These are phyloP conservation scores for Amiota minor DNA, from an alignment of 2,888 invertebrate genomes.

Conservation along the genomic window DNA sequence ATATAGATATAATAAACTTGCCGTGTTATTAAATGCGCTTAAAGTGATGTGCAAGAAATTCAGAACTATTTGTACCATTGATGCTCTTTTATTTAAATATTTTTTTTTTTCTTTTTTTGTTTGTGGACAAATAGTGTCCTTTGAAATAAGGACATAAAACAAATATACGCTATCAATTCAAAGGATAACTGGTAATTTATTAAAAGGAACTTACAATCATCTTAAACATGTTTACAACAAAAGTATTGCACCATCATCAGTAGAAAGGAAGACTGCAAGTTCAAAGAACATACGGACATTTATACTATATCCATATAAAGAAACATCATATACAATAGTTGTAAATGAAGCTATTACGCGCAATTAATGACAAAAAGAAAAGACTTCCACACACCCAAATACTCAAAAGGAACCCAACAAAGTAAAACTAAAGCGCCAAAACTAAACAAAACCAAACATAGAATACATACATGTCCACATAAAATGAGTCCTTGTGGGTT, in stretches of 20 bases:
- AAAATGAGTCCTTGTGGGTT: too few relatives aligned
- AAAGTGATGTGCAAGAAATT: too few relatives aligned
- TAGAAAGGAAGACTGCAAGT: slow-evolving; percentile 31
- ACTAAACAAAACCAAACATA: neutral
- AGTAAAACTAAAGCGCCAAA: neutral
- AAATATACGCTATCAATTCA: slow-evolving; percentile 29
- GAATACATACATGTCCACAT: neutral
- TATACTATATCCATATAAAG: too few relatives aligned
- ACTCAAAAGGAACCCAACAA: slow-evolving; percentile 28
- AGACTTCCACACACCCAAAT: neutral
- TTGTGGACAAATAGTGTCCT: neutral
- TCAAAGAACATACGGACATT: slow-evolving; percentile 9
- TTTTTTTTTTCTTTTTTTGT: neutral
- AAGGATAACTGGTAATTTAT: slow-evolving; percentile 51
- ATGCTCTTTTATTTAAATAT: too few relatives aligned
- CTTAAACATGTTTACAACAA: slow-evolving; percentile 32
- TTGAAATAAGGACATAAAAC: neutral
- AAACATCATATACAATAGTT: too few relatives aligned
- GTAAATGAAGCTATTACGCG: slow-evolving; percentile 35
- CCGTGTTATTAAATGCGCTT: neutral
- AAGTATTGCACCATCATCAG: slow-evolving; percentile 24
- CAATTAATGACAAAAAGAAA: slow-evolving; percentile 45
- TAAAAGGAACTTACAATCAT: slow-evolving; percentile 49
- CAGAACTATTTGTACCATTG: too few relatives aligned
- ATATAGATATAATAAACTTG: neutral